These are phyloP conservation scores for Fragum whitleyi DNA, from an alignment of 2,888 invertebrate species.

Conservation along the genomic window DNA sequence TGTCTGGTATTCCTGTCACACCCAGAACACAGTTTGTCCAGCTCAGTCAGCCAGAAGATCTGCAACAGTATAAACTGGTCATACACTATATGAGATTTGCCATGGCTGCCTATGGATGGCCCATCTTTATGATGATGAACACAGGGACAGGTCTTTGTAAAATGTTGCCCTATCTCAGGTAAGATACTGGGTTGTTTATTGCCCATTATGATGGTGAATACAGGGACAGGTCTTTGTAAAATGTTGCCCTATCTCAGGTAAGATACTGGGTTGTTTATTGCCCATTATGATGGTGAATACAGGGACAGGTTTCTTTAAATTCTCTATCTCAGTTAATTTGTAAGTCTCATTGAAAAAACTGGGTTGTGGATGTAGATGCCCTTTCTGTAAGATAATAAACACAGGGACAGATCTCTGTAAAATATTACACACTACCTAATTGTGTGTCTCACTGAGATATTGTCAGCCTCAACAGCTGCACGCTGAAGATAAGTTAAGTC, in stretches of 20 bases:
- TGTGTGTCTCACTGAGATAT: no score
- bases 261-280: constrained; percentile 87
- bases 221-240: constrained; percentile 90
- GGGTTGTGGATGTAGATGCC: no score
- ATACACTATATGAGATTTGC: constrained; percentile 94
- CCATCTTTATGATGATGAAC: constrained; percentile 92
- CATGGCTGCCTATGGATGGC: constrained; percentile 95
- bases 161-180: constrained; percentile 90
- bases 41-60: constrained; percentile 89
- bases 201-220: constrained; percentile 92
- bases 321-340: constrained; percentile 90
- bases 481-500: no score
- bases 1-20: constrained; percentile 94
- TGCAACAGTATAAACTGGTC: constrained; percentile 83
- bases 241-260: constrained; percentile 90
- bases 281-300: constrained; percentile 92
- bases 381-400: constrained; percentile 92
- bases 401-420: constrained; percentile 90
- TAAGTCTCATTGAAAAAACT: no score
- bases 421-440: constrained; percentile 90
- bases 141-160: constrained; percentile 90
- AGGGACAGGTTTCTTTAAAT: constrained; percentile 89
- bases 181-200: constrained; percentile 86
- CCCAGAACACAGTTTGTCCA: constrained; percentile 93
- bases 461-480: no score